phyloP scores from a whole-genome alignment of 2,113 vertebrate genomes.

The Eretmochelys imbricata region DNA sequence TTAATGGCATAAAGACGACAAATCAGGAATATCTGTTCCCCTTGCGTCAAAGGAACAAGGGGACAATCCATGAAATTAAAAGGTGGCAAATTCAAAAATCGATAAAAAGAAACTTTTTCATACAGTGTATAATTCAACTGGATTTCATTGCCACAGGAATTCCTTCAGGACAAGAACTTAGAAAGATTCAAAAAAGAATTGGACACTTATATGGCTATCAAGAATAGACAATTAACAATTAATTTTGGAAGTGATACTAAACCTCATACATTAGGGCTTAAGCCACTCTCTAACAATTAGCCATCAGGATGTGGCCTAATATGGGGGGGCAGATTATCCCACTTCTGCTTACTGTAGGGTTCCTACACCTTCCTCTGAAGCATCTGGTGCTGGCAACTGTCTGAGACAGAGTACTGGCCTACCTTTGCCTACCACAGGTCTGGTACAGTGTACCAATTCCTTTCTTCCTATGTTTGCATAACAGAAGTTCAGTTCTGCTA shows the following conservation, averaged over 20 bases:
- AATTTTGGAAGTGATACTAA: constrained; percentile 31
- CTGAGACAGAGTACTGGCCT: neutral
- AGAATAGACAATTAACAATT: constrained; percentile 9
- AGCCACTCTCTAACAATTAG: neutral
- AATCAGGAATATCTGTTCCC: neutral
- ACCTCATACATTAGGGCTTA: neutral
- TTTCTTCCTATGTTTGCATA: neutral
- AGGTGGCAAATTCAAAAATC: neutral
- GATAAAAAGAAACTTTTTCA: neutral
- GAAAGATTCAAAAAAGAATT: neutral
- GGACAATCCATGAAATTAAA: neutral
- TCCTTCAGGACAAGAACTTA: neutral
- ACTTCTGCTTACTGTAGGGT: neutral
- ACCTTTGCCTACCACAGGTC: neutral
- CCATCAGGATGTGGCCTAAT: neutral
- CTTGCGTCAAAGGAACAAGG: neutral
- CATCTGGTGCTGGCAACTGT: neutral
- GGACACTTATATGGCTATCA: neutral
- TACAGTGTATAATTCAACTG: neutral
- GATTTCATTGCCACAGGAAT: neutral
- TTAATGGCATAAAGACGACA: neutral
- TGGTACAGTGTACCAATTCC: neutral
- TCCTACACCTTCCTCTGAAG: neutral
- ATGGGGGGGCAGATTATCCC: neutral
- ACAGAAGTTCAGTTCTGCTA: neutral